These are phyloP conservation scores for Ictalurus punctatus DNA, from an alignment of 2,113 vertebrate genomes.

Conservation along the genomic window DNA sequence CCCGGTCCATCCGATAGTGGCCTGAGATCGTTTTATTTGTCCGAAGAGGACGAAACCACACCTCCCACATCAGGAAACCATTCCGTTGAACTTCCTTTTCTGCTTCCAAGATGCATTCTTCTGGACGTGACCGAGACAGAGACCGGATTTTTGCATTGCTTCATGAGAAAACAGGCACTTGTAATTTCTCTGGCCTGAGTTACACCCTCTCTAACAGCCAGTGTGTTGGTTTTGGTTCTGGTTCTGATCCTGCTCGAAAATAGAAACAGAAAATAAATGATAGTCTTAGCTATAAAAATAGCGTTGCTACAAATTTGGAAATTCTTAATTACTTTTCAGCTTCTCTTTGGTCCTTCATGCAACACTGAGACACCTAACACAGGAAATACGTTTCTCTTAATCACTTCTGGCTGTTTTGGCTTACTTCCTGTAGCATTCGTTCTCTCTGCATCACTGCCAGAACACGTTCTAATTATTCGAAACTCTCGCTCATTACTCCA, in stretches of 20 bases:
- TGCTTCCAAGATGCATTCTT: not conserved
- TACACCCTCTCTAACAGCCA: not conserved
- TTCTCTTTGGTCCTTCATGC: not conserved
- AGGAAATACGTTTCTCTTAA: not conserved
- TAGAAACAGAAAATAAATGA: no score
- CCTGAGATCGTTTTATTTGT: slow-evolving; percentile 9
- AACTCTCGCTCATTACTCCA: not conserved
- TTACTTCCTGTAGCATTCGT: not conserved
- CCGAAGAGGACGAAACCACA: not conserved
- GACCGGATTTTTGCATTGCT: not conserved
- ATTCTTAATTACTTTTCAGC: not conserved
- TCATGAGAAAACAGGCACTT: not conserved
- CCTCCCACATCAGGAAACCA: not conserved
- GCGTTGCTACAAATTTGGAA: not conserved
- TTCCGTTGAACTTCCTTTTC: not conserved
- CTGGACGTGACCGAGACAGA: not conserved
- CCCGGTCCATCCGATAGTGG: no score
- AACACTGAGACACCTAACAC: not conserved
- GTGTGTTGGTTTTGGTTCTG: not conserved
- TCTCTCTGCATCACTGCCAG: not conserved
- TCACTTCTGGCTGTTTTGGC: not conserved
- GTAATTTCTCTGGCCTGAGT: not conserved
- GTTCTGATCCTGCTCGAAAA: not conserved
- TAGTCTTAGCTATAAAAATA: not conserved
- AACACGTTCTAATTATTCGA: not conserved